These are phyloP conservation scores for Cotesia typhae DNA, from an alignment of 1,140 invertebrate genomes.

Conservation along the genomic window DNA sequence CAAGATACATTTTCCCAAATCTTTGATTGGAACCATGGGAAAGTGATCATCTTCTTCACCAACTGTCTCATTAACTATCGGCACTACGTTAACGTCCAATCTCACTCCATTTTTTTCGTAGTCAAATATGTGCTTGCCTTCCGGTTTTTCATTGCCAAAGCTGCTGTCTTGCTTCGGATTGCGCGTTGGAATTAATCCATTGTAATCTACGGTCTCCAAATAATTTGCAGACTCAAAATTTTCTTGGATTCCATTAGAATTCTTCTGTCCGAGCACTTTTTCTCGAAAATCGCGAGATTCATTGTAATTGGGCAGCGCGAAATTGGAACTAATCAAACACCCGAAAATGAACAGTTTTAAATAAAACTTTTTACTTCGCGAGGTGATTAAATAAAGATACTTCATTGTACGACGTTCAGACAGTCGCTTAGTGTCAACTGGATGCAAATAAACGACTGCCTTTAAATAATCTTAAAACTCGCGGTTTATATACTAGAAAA, in stretches of 20 bases:
- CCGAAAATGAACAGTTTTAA: background rate
- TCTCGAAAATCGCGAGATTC: background rate
- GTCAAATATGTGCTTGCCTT: constrained; percentile 52
- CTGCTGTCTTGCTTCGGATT: no score
- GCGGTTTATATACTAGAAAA: constrained; percentile 58
- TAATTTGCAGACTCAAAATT: no score
- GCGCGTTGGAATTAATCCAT: no score
- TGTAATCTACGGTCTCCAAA: no score
- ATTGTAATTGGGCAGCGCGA: background rate
- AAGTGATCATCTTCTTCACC: constrained; percentile 47
- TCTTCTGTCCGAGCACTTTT: no score
- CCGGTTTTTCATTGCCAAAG: constrained; percentile 9
- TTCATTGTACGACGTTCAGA: constrained; percentile 3
- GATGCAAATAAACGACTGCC: constrained; percentile 29
- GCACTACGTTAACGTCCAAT: constrained; percentile 53
- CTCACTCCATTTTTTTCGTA: constrained; percentile 54
- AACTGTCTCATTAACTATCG: constrained; percentile 40
- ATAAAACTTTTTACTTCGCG: background rate
- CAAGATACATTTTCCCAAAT: constrained; percentile 55
- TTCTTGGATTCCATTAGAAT: no score
- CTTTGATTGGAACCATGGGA: constrained; percentile 55
- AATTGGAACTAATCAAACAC: constrained; percentile 24
- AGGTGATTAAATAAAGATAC: background rate
- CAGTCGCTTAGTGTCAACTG: background rate
- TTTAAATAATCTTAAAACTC: constrained; percentile 4